Conservation (phyloP, 1,140 invertebrate species). For the Augochlora pura region DNA sequence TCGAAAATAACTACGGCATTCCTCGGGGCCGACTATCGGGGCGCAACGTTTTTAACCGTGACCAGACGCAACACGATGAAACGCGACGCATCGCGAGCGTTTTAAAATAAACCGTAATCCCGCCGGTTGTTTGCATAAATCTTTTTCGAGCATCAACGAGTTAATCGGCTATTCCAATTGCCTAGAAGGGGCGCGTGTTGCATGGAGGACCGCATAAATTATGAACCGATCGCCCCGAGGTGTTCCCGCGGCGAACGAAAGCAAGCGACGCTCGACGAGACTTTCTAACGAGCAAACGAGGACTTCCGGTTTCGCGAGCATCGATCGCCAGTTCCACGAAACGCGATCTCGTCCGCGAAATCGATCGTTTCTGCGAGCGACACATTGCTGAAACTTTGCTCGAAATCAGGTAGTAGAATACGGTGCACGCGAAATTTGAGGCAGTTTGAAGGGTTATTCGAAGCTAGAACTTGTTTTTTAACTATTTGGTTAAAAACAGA, state of each 20-base stretch:
- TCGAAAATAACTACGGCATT: slow-evolving; percentile 49
- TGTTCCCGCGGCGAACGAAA: slow-evolving; percentile 15
- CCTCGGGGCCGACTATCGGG: slow-evolving; percentile 19
- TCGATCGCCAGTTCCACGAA: slow-evolving; percentile 27
- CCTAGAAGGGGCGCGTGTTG: slow-evolving; percentile 6
- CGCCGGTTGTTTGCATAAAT: slow-evolving; percentile 27
- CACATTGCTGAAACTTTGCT: too few relatives aligned
- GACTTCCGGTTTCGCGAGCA: background rate
- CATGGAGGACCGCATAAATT: slow-evolving; percentile 23
- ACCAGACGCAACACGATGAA: slow-evolving; percentile 20
- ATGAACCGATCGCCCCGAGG: slow-evolving; percentile 7
- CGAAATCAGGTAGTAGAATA: too few relatives aligned
- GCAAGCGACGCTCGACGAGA: slow-evolving; percentile 2
- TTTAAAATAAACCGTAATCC: slow-evolving; percentile 48
- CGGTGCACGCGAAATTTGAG: too few relatives aligned
- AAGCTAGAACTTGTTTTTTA: too few relatives aligned
- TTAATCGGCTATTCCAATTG: slow-evolving; percentile 37
- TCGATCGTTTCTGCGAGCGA: background rate
- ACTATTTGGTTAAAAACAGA: too few relatives aligned
- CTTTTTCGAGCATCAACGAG: slow-evolving; percentile 43
- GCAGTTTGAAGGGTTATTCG: too few relatives aligned
- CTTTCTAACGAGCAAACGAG: slow-evolving; percentile 14
- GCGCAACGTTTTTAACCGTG: slow-evolving; percentile 46
- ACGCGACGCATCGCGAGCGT: background rate
- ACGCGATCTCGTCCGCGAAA: slow-evolving; percentile 16